Evolutionary conservation across 2,888 invertebrate species (phyloP).

Genomic region (Sphaeridia pumilis): DNA sequence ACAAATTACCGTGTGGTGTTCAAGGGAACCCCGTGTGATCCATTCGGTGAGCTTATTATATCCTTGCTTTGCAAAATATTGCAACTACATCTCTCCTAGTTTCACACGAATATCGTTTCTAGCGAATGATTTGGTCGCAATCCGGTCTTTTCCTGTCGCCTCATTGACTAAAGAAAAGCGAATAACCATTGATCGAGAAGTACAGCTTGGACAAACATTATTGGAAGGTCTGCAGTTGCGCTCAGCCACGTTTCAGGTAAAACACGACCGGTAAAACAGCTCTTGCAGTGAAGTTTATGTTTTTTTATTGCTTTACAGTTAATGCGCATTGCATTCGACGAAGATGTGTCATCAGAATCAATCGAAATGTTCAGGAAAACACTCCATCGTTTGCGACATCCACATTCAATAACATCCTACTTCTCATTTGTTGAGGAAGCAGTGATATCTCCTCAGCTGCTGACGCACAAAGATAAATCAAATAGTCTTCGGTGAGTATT

Average conservation of each 20-base stretch:
- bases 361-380: conserved; percentile 66
- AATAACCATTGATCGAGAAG: conserved; percentile 72
- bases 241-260: conserved; percentile 86
- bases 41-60: conserved; percentile 73
- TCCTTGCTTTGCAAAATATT: no score
- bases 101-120: no score
- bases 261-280: no score
- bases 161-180: conserved; percentile 92
- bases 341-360: conserved; percentile 82
- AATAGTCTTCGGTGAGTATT: conserved; percentile 39
- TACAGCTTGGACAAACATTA: conserved; percentile 79
- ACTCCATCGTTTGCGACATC: conserved; percentile 72
- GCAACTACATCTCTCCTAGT: no score
- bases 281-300: neutral
- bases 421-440: conserved; percentile 76
- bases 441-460: conserved; percentile 55
- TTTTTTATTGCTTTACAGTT: conserved; percentile 44
- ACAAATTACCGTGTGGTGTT: conserved; percentile 95
- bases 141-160: conserved; percentile 83
- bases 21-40: conserved; percentile 90
- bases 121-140: conserved; percentile 74
- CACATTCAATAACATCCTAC: conserved; percentile 72
- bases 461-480: conserved; percentile 77
- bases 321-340: conserved; percentile 73
- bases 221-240: conserved; percentile 87